A percentile compares a stretch with the other conserved stretches of the same genome.
Conservation (phyloP, 2,888 invertebrate species). For the Polymixis lichenea region DNA sequence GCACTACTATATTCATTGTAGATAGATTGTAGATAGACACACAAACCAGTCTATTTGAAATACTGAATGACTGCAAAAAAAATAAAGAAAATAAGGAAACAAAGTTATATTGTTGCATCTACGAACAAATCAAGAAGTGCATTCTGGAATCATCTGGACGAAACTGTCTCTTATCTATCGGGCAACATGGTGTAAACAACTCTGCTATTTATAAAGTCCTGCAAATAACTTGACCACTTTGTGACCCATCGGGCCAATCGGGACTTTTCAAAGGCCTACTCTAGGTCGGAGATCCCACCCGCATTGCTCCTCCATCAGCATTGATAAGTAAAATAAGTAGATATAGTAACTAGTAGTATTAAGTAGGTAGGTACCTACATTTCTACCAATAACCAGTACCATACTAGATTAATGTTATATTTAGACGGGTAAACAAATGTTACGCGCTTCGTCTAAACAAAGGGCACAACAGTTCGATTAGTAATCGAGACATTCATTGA, state of each 20-base stretch:
- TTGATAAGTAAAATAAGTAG: slow-evolving; percentile 16
- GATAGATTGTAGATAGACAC: too few species aligned
- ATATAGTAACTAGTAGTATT: not conserved
- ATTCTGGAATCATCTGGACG: slow-evolving; percentile 71
- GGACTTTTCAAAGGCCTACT: slow-evolving; percentile 69
- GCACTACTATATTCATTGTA: not conserved
- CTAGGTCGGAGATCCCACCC: slow-evolving; percentile 56
- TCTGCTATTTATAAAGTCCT: slow-evolving; percentile 74
- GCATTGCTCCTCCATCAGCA: slow-evolving; percentile 38
- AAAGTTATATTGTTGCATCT: not conserved
- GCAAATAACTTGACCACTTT: slow-evolving; percentile 72
- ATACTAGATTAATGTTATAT: slow-evolving; percentile 17
- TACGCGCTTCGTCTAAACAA: slow-evolving; percentile 18
- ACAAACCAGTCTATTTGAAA: not conserved
- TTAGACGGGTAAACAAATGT: slow-evolving; percentile 20
- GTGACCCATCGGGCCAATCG: slow-evolving; percentile 69
- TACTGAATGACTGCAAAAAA: not conserved
- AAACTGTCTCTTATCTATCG: slow-evolving; percentile 71
- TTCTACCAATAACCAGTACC: slow-evolving; percentile 8
- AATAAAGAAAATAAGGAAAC: not conserved
- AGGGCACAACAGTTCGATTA: slow-evolving; percentile 19
- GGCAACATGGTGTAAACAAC: slow-evolving; percentile 79
- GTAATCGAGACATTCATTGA: slow-evolving; percentile 34
- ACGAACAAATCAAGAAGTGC: slow-evolving; percentile 27
- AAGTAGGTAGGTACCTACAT: not conserved